Conservation (phyloP, 2,797 vertebrate genomes). For the Gadopsis bispinosus region DNA sequence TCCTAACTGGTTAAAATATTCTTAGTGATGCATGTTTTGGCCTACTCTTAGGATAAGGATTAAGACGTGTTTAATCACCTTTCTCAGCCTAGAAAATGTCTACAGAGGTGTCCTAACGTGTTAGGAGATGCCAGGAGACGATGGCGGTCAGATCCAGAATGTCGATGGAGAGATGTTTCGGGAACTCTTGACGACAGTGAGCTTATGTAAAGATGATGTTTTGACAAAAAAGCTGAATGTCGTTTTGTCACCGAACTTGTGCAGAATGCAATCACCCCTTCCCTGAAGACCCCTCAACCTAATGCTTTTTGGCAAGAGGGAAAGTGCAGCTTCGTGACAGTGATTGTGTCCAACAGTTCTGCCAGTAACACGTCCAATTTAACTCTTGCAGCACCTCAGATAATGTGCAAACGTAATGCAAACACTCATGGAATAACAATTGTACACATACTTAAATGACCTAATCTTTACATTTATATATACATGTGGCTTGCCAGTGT, state of each 20-base stretch:
- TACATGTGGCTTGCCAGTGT: background rate
- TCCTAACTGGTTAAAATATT: background rate
- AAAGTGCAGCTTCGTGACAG: slow-evolving; percentile 6
- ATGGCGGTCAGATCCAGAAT: background rate
- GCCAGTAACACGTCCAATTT: background rate
- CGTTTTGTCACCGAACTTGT: background rate
- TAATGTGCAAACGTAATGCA: background rate
- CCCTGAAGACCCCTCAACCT: background rate
- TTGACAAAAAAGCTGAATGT: background rate
- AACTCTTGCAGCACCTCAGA: background rate
- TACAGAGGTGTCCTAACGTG: background rate
- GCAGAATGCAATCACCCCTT: background rate
- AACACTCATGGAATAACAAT: background rate
- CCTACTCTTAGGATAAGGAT: background rate
- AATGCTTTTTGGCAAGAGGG: background rate
- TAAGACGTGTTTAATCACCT: background rate
- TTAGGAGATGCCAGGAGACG: background rate
- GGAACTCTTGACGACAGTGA: background rate
- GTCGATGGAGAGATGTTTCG: background rate
- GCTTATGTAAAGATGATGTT: background rate
- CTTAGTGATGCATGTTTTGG: background rate
- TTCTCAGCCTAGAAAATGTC: no score
- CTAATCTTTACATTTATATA: no score
- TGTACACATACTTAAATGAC: no score
- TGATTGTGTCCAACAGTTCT: background rate